Conservation (phyloP, 2,888 invertebrate species). For the Callimorpha dominula region DNA sequence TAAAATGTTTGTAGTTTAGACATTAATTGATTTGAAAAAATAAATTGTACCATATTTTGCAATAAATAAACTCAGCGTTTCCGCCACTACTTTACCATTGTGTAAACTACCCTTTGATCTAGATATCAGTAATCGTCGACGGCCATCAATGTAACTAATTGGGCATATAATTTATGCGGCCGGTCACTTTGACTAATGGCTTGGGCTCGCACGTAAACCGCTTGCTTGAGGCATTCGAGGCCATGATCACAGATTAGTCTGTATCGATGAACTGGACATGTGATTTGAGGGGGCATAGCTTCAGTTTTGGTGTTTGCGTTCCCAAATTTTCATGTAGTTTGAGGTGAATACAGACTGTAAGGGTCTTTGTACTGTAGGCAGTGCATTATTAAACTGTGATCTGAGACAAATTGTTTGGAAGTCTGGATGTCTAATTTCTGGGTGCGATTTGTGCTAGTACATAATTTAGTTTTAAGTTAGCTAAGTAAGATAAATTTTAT, state of each 20-base stretch:
- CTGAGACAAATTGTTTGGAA: too few species aligned
- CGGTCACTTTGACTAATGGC: slow-evolving; percentile 74
- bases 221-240: slow-evolving; percentile 53
- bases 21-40: too few species aligned
- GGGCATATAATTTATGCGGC: slow-evolving; percentile 79
- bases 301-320: background rate
- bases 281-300: slow-evolving; percentile 3
- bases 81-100: slow-evolving; percentile 19
- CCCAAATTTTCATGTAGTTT: background rate
- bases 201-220: slow-evolving; percentile 56
- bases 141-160: slow-evolving; percentile 81
- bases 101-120: slow-evolving; percentile 52
- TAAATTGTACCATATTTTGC: too few species aligned
- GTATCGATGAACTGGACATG: slow-evolving; percentile 26
- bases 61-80: slow-evolving; percentile 4
- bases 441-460: too few species aligned
- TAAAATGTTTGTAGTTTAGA: too few species aligned
- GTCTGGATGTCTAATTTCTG: too few species aligned
- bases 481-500: too few species aligned
- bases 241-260: slow-evolving; percentile 45
- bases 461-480: too few species aligned
- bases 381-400: too few species aligned
- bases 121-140: slow-evolving; percentile 73
- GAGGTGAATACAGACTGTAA: background rate
- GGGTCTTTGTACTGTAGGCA: too few species aligned